Percentiles rank a stretch among this genome's conserved stretches.
Evolutionary conservation across 2,888 invertebrate genomes (phyloP).

Genomic region (Pilophorus perplexus): DNA sequence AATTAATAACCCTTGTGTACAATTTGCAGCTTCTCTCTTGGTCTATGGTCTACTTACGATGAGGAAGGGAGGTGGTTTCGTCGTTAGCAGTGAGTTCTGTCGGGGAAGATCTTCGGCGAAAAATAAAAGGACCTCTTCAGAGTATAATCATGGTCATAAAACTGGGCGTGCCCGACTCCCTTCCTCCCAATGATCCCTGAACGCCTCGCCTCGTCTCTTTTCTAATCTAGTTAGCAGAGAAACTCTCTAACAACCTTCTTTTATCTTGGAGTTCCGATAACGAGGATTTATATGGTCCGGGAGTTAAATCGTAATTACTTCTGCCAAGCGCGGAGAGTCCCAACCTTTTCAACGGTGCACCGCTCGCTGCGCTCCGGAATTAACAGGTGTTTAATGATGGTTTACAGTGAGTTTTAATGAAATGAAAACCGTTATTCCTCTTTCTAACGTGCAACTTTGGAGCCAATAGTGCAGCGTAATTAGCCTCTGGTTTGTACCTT

Average conservation of each 20-base stretch:
- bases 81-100: conserved; percentile 6
- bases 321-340: conserved; percentile 4
- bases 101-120: conserved; percentile 6
- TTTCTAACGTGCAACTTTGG: too few species aligned
- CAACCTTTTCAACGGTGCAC: neutral
- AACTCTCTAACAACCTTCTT: conserved; percentile 38
- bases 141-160: conserved; percentile 27
- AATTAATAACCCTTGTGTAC: too few species aligned
- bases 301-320: conserved; percentile 34
- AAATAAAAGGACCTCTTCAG: conserved; percentile 6
- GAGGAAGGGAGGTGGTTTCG: too few species aligned
- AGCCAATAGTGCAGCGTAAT: too few species aligned
- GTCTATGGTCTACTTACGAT: too few species aligned
- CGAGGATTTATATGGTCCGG: conserved; percentile 32
- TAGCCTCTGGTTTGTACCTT: too few species aligned
- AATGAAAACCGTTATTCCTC: conserved; percentile 1
- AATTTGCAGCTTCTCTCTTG: too few species aligned
- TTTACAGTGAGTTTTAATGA: conserved; percentile 28
- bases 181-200: conserved; percentile 9
- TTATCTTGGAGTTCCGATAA: conserved; percentile 38
- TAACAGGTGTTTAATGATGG: conserved; percentile 27
- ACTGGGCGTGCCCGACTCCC: conserved; percentile 2
- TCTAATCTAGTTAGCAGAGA: conserved; percentile 34
- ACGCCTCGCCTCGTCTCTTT: neutral
- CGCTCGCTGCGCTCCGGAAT: neutral